Conservation (phyloP, 1,140 invertebrate species). For the Telenomus remus region DNA sequence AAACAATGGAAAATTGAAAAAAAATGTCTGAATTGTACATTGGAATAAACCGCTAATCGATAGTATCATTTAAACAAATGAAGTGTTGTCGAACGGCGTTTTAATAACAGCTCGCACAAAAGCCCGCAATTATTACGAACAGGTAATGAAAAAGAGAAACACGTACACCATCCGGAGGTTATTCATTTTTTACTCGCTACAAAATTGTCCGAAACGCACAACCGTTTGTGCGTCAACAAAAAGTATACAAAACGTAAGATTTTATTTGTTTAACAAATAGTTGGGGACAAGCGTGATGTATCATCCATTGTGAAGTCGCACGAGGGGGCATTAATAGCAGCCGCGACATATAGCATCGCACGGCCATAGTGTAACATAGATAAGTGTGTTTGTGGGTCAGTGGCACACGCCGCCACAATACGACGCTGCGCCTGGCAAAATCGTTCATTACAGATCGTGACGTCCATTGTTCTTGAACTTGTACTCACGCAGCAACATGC, state of each 20-base stretch:
- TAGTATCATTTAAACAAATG: constrained; percentile 22
- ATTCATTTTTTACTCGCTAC: background rate
- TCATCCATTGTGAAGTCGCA: constrained; percentile 44
- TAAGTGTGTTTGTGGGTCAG: constrained; percentile 75
- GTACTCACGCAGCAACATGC: constrained; percentile 60
- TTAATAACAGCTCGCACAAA: constrained; percentile 35
- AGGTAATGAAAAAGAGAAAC: constrained; percentile 35
- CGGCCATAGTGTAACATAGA: constrained; percentile 70
- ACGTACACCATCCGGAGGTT: constrained; percentile 34
- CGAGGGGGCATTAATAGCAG: constrained; percentile 62
- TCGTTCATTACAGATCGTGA: constrained; percentile 69
- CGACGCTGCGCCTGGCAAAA: constrained; percentile 61
- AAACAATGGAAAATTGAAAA: too few species aligned
- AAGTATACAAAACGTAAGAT: too few species aligned
- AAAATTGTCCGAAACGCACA: too few species aligned
- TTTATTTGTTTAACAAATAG: constrained; percentile 48
- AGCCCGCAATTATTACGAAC: constrained; percentile 20
- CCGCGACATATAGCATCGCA: constrained; percentile 39
- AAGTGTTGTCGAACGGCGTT: constrained; percentile 28
- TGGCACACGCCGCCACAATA: constrained; percentile 65
- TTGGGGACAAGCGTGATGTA: constrained; percentile 38
- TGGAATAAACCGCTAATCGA: too few species aligned
- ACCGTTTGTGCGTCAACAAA: too few species aligned
- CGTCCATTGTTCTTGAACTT: constrained; percentile 73
- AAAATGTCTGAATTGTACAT: too few species aligned